Conservation (phyloP, 1,140 invertebrate species). For the Vanessa tameamea region DNA sequence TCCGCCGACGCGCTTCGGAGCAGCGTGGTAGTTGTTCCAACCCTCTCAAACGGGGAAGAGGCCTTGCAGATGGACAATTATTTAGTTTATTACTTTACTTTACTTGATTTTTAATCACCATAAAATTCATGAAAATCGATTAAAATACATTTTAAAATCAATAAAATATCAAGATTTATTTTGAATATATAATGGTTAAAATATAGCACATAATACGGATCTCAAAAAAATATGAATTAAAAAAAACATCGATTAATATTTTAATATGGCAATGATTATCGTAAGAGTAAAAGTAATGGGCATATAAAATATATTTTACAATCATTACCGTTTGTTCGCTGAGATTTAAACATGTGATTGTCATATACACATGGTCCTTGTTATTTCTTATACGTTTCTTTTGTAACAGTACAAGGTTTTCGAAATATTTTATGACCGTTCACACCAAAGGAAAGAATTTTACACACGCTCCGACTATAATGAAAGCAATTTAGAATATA, state of each 20-base stretch:
- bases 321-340: slow-evolving; percentile 32
- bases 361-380: slow-evolving; percentile 3
- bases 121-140: neutral
- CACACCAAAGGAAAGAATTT: slow-evolving; percentile 17
- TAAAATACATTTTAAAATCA: neutral
- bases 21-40: no score
- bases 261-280: slow-evolving; percentile 28
- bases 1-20: no score
- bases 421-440: slow-evolving; percentile 20
- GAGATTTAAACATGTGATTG: slow-evolving; percentile 29
- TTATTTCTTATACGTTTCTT: slow-evolving; percentile 7
- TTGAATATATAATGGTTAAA: neutral
- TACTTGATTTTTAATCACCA: neutral
- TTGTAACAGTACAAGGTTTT: slow-evolving; percentile 31
- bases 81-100: neutral
- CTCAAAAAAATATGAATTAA: neutral
- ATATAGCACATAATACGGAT: neutral
- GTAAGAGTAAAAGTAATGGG: slow-evolving; percentile 25
- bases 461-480: slow-evolving; percentile 17
- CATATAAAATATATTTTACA: slow-evolving; percentile 29
- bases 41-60: no score
- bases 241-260: slow-evolving; percentile 5
- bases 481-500: slow-evolving; percentile 22
- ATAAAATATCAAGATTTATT: slow-evolving; percentile 1
- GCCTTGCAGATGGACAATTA: no score